Percentiles rank a stretch among this genome's conserved stretches.
Conservation (phyloP, 2,113 vertebrate species). For the Ammodytes marinus region DNA sequence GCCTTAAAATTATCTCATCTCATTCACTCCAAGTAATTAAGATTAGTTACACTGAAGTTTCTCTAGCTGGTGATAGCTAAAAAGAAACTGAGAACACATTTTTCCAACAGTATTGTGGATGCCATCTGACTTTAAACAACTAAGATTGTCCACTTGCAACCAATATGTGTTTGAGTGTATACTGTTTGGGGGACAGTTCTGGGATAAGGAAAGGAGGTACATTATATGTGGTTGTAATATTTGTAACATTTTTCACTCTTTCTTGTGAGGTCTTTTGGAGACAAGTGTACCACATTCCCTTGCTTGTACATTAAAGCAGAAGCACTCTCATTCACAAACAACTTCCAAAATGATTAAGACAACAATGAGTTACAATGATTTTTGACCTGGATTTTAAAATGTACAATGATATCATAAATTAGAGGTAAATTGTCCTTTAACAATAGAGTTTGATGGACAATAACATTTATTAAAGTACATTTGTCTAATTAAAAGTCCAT, state of each 20-base stretch:
- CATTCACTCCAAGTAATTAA: background rate
- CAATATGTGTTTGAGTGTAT: background rate
- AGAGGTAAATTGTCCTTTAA: background rate
- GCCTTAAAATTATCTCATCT: constrained; percentile 5
- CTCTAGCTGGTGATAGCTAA: background rate
- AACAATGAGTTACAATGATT: background rate
- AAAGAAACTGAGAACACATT: background rate
- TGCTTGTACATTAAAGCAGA: background rate
- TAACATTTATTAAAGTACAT: constrained; percentile 1
- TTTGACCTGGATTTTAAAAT: background rate
- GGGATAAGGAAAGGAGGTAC: background rate
- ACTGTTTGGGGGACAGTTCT: background rate
- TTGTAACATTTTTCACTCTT: background rate
- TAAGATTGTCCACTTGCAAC: background rate
- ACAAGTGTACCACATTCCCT: background rate
- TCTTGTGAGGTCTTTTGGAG: background rate
- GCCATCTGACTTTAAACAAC: background rate
- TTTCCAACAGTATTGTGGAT: background rate
- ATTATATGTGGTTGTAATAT: background rate
- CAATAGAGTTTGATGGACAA: background rate
- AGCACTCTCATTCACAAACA: background rate
- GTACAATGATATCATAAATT: background rate
- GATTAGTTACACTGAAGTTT: background rate
- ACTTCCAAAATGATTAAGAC: background rate
- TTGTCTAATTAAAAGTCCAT: constrained; percentile 6